These are phyloP conservation scores for Drosophila kikkawai DNA, from an alignment of 1,140 invertebrate species.

Conservation along the genomic window DNA sequence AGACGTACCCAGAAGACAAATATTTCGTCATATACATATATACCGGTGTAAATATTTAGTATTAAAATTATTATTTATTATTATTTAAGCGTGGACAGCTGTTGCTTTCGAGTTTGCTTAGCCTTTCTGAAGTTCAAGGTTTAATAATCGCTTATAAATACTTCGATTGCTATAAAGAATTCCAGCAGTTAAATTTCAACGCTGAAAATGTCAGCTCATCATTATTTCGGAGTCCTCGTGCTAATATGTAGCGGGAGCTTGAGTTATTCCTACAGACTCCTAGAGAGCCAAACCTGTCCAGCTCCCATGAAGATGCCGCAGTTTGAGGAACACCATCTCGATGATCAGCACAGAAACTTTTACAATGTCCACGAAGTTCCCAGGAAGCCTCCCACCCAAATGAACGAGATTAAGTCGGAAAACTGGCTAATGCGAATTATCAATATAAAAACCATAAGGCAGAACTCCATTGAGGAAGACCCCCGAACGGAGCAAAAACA, in stretches of 20 bases:
- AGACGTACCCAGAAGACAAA: background rate
- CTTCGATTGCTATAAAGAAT: background rate
- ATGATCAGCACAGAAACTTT: constrained; percentile 19
- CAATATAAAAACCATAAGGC: constrained; percentile 25
- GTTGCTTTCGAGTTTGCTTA: constrained; percentile 31
- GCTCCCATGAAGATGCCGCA: background rate
- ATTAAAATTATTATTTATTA: constrained; percentile 24
- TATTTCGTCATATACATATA: constrained; percentile 11
- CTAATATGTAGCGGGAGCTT: constrained; percentile 10
- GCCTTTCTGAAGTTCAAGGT: constrained; percentile 53
- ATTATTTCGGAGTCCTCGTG: constrained; percentile 3
- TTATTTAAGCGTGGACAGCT: constrained; percentile 49
- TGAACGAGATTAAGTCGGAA: constrained; percentile 4
- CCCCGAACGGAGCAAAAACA: background rate
- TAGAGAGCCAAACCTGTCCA: constrained; percentile 37
- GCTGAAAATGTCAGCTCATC: constrained; percentile 41
- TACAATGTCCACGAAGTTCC: constrained; percentile 25
- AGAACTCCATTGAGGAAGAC: background rate
- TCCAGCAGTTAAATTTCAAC: constrained; percentile 36
- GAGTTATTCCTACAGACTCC: constrained; percentile 24
- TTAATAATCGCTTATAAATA: constrained; percentile 43
- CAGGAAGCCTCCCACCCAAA: background rate
- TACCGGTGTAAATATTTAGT: constrained; percentile 29
- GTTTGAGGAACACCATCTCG: background rate
- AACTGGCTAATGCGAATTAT: constrained; percentile 52